Evolutionary conservation across 1,140 invertebrate species (phyloP), one percentile per base, ranked within the genome.

Genomic region (Dendrolimus kikuchii): DNA sequence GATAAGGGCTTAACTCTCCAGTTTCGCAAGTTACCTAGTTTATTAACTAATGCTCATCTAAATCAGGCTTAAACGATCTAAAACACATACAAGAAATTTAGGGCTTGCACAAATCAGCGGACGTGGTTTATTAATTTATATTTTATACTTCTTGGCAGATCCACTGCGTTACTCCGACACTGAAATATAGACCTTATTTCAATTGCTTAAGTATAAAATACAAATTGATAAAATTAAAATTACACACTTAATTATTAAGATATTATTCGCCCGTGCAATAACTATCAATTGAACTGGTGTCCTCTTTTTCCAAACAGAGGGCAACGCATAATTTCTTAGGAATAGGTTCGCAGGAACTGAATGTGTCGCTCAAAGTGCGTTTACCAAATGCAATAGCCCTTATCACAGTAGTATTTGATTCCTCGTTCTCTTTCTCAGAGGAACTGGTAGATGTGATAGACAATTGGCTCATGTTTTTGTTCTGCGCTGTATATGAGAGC

Each of bases 281-380:
- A 38, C 74, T 83, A 39, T 73, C 76, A n/a, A 69, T 72, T 0
- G 74, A 76, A 48, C 56, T 72, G 8, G 73, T 74, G 37, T 81
- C 72, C 51, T 79, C 64, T 9, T 62, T 61, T n/a, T 60, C 40
- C 6, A 60, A 40, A 38, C 57, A 54, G 2, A 62, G 4, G 5
- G 43, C 68, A 36, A 75, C 44, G 46, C 66, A 64, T 2, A 78
- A 7, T 57, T 74, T 84, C 57, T 86, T 86, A 5, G 79, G 66
- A 5, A 68, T 61, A 8, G 83, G 83, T 61, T 83, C 78, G 60
- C 64, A 71, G 0, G 77, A 73, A 42, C 54, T 76, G 49, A 46
- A 78, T 48, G 64, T 77, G 60, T 73, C 66, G 39, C 74, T 86
- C 0, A 81, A 45, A 1, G 61, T 60, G 39, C 83, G 59, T 47